Conservation (phyloP, 2,888 invertebrate genomes). For the Dorcus parallelipipedus region DNA sequence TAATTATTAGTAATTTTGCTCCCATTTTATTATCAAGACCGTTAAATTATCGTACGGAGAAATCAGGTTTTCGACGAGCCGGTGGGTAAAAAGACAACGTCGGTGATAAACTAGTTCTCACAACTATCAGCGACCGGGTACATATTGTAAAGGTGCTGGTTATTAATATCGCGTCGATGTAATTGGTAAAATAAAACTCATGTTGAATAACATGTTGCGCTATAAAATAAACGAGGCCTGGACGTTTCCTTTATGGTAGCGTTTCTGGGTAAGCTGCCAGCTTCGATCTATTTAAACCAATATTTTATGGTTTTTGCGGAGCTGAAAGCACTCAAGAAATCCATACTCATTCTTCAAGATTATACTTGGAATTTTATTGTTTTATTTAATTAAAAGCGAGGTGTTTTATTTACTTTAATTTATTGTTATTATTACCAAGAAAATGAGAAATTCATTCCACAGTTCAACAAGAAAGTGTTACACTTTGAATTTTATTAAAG, state of each 20-base stretch:
- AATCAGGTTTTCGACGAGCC: neutral
- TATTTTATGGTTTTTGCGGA: too few species aligned
- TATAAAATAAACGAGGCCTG: neutral
- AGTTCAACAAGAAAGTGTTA: too few species aligned
- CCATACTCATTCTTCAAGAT: too few species aligned
- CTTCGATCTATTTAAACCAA: too few species aligned
- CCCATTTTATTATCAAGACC: neutral
- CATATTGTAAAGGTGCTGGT: slow-evolving; percentile 17
- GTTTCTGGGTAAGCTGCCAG: too few species aligned
- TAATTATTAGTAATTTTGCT: slow-evolving; percentile 11
- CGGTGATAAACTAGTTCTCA: slow-evolving; percentile 1
- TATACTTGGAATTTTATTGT: too few species aligned
- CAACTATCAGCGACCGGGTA: neutral
- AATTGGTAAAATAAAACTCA: slow-evolving; percentile 24
- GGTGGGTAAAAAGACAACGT: neutral
- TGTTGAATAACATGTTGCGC: slow-evolving; percentile 16
- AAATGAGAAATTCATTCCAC: too few species aligned
- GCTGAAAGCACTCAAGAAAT: too few species aligned
- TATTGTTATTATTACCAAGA: too few species aligned
- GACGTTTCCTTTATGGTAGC: neutral
- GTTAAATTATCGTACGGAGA: slow-evolving; percentile 4
- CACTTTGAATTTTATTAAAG: too few species aligned
- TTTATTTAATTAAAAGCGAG: too few species aligned
- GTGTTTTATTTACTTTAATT: too few species aligned
- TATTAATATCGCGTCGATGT: slow-evolving; percentile 20